Base-by-base conservation (phyloP, 2,888 invertebrate species). In the Sipunculus nudus region DNA sequence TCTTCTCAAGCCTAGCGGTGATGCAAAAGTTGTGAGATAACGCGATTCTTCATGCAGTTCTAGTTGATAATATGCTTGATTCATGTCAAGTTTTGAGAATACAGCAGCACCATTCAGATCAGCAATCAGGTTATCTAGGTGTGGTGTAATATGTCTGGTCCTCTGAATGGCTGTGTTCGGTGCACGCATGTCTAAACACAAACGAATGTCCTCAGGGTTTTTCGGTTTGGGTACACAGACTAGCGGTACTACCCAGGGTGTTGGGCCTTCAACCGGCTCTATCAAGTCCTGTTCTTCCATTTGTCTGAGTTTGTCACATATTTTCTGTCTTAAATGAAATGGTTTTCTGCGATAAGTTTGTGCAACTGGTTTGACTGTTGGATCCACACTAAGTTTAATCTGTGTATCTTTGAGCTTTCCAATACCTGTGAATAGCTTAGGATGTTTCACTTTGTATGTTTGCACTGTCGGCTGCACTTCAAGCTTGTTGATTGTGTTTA, bases 131-230 rank as follows among this genome's bases (percentile, higher is more conserved):
- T 61, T 57, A 45, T 38, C 43, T 2, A 50, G 19, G 16, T 57
- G 49, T 25, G 56, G 57, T n/a, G 46, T 49, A 2, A 23, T 23
- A 32, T 63, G 52, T 19, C 56, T 29, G 23, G 29, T 39, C 19
- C 46, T 32, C 47, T 62, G 32, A n/a, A 72, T 65, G 0, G 71
- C 71, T 29, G 53, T 63, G 48, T 74, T 71, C 3, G 69, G 49
- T 52, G 59, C 50, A 26, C 65, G 48, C 74, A 73, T 72, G 45
- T 74, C 71, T 2, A 71, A 61, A 52, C 71, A 73, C 4, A 74
- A 40, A 21, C 70, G 25, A 6, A 73, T 62, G 28, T 67, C 60
- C 3, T 59, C 46, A 1, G 55, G 61, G 21, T 59, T 61, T 47
- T 53, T 70, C n/a, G n/a, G 54, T 29, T 53, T 49, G 1, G 43